A percentile compares a stretch with the other conserved stretches of the same genome.
These are phyloP conservation scores for Salmo trutta DNA, from an alignment of 2,797 vertebrate species.

Conservation along the genomic window DNA sequence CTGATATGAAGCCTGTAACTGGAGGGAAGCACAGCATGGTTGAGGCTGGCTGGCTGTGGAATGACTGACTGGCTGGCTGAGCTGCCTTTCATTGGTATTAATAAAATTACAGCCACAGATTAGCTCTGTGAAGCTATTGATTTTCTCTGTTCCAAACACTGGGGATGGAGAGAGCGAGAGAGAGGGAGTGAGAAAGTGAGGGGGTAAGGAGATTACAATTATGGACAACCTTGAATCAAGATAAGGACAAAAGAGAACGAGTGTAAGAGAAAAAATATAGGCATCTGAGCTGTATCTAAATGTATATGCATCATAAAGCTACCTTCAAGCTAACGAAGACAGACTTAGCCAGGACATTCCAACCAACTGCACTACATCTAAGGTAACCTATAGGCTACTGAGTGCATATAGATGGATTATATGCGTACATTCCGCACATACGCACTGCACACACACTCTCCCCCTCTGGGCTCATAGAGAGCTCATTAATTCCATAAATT, in stretches of 20 bases:
- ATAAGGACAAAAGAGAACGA: constrained; percentile 11
- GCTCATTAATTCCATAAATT: constrained; percentile 74
- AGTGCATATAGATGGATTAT: constrained; percentile 56
- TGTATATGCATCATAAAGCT: constrained; percentile 4
- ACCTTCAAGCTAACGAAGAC: not conserved
- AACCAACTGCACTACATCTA: not conserved
- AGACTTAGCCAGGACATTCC: not conserved
- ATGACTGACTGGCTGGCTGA: constrained; percentile 23
- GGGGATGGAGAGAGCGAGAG: not conserved
- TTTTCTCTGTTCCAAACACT: constrained; percentile 6
- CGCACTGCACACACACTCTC: constrained; percentile 40
- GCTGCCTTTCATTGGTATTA: constrained; percentile 29
- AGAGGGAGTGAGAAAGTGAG: not conserved
- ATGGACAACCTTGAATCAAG: constrained; percentile 11
- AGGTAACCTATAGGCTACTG: not conserved
- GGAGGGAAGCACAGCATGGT: constrained; percentile 1
- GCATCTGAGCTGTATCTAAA: not conserved
- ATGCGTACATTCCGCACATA: constrained; percentile 56
- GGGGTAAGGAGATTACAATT: constrained; percentile 12
- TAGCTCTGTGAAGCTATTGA: constrained; percentile 24
- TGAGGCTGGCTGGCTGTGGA: constrained; percentile 15
- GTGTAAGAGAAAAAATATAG: not conserved
- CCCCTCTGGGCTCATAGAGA: constrained; percentile 63
- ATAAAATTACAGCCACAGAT: constrained; percentile 31
- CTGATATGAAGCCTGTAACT: not conserved